Evolutionary conservation across 2,113 vertebrate genomes (phyloP), one percentile per base, ranked within the genome.

Genomic region (Serinus canaria): DNA sequence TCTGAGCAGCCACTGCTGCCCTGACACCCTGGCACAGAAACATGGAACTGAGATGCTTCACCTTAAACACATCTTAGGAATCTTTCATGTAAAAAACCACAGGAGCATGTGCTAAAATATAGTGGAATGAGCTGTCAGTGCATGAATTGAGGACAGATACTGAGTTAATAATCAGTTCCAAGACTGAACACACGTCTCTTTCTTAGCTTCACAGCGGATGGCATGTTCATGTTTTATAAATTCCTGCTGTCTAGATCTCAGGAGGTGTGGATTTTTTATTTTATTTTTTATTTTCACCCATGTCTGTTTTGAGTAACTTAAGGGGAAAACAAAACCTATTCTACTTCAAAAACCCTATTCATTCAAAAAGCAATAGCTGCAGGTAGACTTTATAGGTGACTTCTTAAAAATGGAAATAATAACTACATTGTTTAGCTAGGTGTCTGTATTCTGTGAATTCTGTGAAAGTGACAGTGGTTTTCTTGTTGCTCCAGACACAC

Each of bases 151-250:
- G 67, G 47, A 55, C 23, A 73, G 74, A 79, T 80, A 83, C 31
- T 30, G 52, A 86, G 64, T 83, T 96, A 90, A 94, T 77, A 90
- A 94, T 69, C 47, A 70, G 64, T 77, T 90, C 41, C 52, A 88
- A 53, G 60, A 74, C 83, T 76, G 90, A 88, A 37, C n/a, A 77
- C 72, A 47, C 52, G 53, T 91, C 53, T 94, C 25, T 79, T 74
- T 31, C 49, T 56, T 47, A 63, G 35, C 44, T 80, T 90, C 64
- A 67, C 1, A 2, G 20, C 44, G 56, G 28, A 82, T 92, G 41
- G 17, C 62, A 76, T 44, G 24, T 44, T 81, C 79, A 62, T 81
- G 35, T 63, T 88, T 80, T 83, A 74, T 88, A 75, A 91, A 92
- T 85, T 89, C 62, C 15, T 64, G 19, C 68, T 37, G 58, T 76